A percentile compares a stretch with the other conserved stretches of the same genome.
Conservation (phyloP, 2,888 invertebrate species). For the Leptinotarsa rubiginosa region DNA sequence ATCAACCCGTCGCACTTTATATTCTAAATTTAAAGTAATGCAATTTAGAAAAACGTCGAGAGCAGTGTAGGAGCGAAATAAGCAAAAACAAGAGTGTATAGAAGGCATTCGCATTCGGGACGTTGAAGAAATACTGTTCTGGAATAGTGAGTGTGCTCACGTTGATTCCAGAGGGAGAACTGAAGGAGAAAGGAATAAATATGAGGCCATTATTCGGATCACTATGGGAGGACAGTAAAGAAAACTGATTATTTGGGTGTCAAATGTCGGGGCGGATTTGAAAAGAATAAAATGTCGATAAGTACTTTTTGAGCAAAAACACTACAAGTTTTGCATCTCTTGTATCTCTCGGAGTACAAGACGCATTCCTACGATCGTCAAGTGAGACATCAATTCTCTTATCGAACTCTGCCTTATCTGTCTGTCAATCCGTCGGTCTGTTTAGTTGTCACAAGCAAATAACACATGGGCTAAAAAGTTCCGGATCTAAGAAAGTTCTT, state of each 20-base stretch:
- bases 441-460: too few relatives aligned
- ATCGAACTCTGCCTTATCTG: too few relatives aligned
- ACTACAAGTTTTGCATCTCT: too few relatives aligned
- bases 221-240: neutral
- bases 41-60: constrained; percentile 18
- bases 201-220: neutral
- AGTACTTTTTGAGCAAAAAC: too few relatives aligned
- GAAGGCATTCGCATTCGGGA: constrained; percentile 1
- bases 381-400: too few relatives aligned
- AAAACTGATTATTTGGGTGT: neutral
- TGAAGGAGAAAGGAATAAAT: constrained; percentile 11
- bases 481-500: too few relatives aligned
- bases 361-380: too few relatives aligned
- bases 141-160: neutral
- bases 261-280: neutral
- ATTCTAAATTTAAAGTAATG: constrained; percentile 22
- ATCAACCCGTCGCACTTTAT: constrained; percentile 19
- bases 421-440: too few relatives aligned
- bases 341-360: too few relatives aligned
- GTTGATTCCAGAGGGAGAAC: constrained; percentile 3
- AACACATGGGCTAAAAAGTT: too few relatives aligned
- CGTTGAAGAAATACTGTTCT: neutral
- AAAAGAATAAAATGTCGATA: too few relatives aligned
- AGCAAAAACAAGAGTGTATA: constrained; percentile 1
- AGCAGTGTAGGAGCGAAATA: neutral